These are phyloP conservation scores for Macropus fuliginosus DNA, from an alignment of 2,797 vertebrate genomes.

Conservation along the genomic window DNA sequence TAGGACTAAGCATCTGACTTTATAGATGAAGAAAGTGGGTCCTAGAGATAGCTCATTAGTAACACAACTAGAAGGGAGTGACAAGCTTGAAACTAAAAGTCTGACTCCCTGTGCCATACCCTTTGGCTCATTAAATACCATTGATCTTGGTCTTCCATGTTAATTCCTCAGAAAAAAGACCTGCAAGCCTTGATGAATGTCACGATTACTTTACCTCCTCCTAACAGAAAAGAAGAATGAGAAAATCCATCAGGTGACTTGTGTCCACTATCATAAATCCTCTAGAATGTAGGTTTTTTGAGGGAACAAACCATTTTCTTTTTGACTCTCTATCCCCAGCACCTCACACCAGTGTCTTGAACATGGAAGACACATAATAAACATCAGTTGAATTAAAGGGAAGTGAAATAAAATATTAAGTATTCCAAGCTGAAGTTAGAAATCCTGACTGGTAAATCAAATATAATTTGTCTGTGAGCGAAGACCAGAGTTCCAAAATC, in stretches of 20 bases:
- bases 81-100: background rate
- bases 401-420: constrained; percentile 37
- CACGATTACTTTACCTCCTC: background rate
- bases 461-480: constrained; percentile 1
- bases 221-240: background rate
- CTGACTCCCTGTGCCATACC: background rate
- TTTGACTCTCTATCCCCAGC: background rate
- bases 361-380: background rate
- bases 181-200: background rate
- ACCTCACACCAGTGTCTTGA: background rate
- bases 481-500: background rate
- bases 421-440: background rate
- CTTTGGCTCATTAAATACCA: background rate
- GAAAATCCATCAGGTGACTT: background rate
- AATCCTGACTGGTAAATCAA: constrained; percentile 21
- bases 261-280: background rate
- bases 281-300: background rate
- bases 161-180: background rate
- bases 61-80: background rate
- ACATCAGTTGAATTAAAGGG: background rate
- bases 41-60: background rate
- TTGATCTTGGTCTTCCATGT: background rate
- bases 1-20: background rate
- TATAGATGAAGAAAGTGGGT: background rate
- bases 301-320: background rate